These are phyloP conservation scores for Saccostrea echinata DNA, from an alignment of 1,140 invertebrate genomes.

Conservation along the genomic window DNA sequence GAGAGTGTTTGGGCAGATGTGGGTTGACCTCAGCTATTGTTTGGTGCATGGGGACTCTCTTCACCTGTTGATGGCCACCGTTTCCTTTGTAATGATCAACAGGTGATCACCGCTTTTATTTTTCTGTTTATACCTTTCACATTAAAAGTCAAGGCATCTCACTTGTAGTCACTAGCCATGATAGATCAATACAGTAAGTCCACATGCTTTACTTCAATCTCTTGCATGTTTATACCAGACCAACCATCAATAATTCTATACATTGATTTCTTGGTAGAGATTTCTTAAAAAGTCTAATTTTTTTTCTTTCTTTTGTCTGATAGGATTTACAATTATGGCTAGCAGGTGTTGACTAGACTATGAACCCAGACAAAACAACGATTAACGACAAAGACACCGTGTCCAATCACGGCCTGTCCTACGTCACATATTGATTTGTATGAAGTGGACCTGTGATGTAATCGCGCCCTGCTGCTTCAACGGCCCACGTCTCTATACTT, in stretches of 20 bases:
- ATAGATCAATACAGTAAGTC: background rate
- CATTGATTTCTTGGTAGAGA: slow-evolving; percentile 23
- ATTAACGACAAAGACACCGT: background rate
- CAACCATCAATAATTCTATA: background rate
- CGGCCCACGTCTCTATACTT: background rate
- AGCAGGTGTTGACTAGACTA: slow-evolving; percentile 20
- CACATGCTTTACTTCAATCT: slow-evolving; percentile 11
- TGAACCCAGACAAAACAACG: slow-evolving; percentile 32
- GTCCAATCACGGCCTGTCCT: background rate
- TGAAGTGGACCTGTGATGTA: background rate
- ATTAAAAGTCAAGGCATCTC: background rate
- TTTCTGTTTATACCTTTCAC: background rate
- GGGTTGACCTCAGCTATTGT: background rate
- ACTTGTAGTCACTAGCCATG: background rate
- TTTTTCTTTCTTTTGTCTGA: background rate
- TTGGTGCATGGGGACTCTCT: background rate
- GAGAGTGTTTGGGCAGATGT: slow-evolving; percentile 14
- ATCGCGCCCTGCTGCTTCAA: background rate
- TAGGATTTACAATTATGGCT: background rate
- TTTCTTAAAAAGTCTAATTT: background rate
- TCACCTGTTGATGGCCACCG: slow-evolving; percentile 9
- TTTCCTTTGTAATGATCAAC: slow-evolving; percentile 25
- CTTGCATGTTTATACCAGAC: background rate
- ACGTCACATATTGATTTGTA: background rate
- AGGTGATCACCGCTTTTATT: slow-evolving; percentile 11